Base-by-base conservation (phyloP, 1,140 invertebrate species). In the Anastrepha obliqua region DNA sequence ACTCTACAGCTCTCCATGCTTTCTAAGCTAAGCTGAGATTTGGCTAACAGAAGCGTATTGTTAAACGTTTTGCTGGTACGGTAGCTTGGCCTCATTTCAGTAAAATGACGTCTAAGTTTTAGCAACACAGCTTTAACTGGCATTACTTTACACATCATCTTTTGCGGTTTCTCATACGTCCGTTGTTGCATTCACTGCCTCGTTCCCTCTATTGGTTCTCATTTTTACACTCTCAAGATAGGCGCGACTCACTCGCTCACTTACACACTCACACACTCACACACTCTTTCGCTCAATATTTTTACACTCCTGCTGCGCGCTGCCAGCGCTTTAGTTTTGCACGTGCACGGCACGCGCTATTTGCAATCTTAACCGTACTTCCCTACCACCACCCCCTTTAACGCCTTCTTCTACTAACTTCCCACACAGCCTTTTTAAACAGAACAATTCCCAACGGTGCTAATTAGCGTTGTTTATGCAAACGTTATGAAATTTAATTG, bases 381-480 rank as follows among this genome's bases (percentile, higher is more conserved):
- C 17, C 13, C 74, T 20, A 2, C 15, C n/a, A 5, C 44, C 44
- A 17, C 20, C 47, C 74, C 74, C 74, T 29, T 55, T 81, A 55
- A 55, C n/a, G 51, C 47, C 13, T 55, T 55, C n/a, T n/a, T 55
- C n/a, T 17, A 55, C 74, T 81, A 20, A 81, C 74, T n/a, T 2
- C n/a, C 29, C n/a, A 67, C 64, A 20, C 8, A 20, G 29, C 20
- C 17, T 47, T 81, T 51, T 74, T 55, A 55, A 81, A 20, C 15
- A 20, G 17, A n/a, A 55, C 74, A 91, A 92, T 92, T 92, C 91
- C 91, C 91, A 89, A 90, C 91, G 91, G 91, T 92, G 90, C 91
- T 92, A 92, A 92, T 92, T 92, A 92, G 91, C 89, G 90, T 86
- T 62, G 58, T 86, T 62, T 81, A 81, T 81, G 74, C 47, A 81